Percentiles rank a stretch among this genome's conserved stretches.
Conservation (phyloP, 2,113 vertebrate species). For the Pterophyllum scalare region DNA sequence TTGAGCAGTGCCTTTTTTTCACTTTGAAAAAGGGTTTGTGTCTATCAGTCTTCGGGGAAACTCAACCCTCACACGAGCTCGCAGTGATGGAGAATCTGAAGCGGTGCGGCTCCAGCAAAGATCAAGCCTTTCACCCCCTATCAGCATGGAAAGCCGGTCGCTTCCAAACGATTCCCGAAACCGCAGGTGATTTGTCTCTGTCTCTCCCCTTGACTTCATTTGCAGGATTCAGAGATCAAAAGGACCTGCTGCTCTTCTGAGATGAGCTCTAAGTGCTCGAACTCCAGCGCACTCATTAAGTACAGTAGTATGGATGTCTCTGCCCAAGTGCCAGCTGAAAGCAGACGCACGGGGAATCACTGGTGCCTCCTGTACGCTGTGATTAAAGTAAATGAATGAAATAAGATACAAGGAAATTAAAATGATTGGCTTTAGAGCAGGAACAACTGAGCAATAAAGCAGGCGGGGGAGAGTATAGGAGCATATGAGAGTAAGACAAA, state of each 20-base stretch:
- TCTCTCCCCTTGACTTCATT: slow-evolving; percentile 69
- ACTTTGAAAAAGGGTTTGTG: slow-evolving; percentile 28
- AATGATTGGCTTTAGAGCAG: slow-evolving; percentile 78
- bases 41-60: slow-evolving; percentile 39
- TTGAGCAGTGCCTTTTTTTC: slow-evolving; percentile 31
- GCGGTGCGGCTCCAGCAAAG: slow-evolving; percentile 49
- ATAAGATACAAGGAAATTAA: slow-evolving; percentile 82
- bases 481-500: slow-evolving; percentile 57
- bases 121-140: slow-evolving; percentile 76
- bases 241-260: slow-evolving; percentile 49
- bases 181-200: slow-evolving; percentile 73
- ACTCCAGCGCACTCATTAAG: slow-evolving; percentile 65
- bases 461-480: slow-evolving; percentile 32
- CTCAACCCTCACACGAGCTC: slow-evolving; percentile 24
- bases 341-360: slow-evolving; percentile 62
- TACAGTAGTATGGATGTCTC: slow-evolving; percentile 65
- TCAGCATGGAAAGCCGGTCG: slow-evolving; percentile 65
- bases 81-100: slow-evolving; percentile 31
- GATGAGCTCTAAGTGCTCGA: slow-evolving; percentile 72
- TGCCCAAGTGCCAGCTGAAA: slow-evolving; percentile 59
- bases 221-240: slow-evolving; percentile 71
- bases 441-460: slow-evolving; percentile 64
- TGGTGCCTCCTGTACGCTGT: slow-evolving; percentile 76
- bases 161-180: slow-evolving; percentile 69
- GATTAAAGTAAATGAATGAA: slow-evolving; percentile 81